Evolutionary conservation across 2,113 vertebrate genomes (phyloP).

Genomic region (Otus sunia): DNA sequence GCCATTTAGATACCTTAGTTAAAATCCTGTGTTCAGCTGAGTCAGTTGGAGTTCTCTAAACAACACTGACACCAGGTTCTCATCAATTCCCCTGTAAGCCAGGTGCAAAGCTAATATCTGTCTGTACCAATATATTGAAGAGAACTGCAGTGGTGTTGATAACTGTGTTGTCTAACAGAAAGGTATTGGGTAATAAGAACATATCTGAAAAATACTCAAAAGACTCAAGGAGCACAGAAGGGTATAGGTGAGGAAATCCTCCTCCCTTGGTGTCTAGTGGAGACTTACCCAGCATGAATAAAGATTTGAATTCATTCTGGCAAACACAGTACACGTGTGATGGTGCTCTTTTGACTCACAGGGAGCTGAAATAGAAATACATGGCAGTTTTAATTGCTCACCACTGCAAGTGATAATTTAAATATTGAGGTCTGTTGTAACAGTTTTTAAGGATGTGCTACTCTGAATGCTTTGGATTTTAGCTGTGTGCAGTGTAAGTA

Average conservation of each 20-base stretch:
- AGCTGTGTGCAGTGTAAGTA: background rate
- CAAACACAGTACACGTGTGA: background rate
- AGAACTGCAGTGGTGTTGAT: background rate
- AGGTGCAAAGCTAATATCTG: background rate
- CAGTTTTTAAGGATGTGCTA: slow-evolving; percentile 26
- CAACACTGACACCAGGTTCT: background rate
- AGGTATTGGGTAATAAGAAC: background rate
- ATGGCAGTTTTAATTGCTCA: slow-evolving; percentile 42
- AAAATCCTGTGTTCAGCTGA: background rate
- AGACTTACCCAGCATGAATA: background rate
- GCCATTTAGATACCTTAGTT: background rate
- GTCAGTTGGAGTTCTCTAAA: background rate
- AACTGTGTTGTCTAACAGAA: background rate
- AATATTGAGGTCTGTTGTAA: slow-evolving; percentile 32
- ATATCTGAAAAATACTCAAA: background rate
- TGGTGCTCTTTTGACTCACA: background rate
- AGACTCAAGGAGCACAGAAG: background rate
- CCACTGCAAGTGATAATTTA: slow-evolving; percentile 24
- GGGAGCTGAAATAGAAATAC: slow-evolving; percentile 13
- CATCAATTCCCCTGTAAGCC: background rate
- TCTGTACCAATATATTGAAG: background rate
- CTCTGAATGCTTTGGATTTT: background rate
- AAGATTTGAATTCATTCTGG: background rate
- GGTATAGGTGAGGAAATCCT: background rate
- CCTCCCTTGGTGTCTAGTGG: background rate